Percentiles rank a stretch among this genome's conserved stretches.
These are phyloP conservation scores for Leptura quadrifasciata DNA, from an alignment of 2,888 invertebrate genomes.

Conservation along the genomic window DNA sequence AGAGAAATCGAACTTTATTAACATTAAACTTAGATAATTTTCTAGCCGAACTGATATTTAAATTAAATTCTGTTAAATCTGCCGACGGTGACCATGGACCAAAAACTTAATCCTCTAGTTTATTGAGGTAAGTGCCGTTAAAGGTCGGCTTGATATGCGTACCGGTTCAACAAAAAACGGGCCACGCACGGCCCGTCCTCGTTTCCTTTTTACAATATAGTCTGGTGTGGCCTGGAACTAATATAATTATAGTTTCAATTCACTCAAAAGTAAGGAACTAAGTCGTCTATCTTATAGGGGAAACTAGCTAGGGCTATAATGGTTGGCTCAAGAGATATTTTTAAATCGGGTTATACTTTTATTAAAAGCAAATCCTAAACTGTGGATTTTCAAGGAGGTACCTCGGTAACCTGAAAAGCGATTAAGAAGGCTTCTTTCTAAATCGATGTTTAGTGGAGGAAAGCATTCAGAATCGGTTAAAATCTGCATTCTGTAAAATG, in stretches of 20 bases:
- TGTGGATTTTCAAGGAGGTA: no score
- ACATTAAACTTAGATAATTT: neutral
- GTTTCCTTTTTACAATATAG: neutral
- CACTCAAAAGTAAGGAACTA: neutral
- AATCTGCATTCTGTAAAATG: no score
- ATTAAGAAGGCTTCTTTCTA: no score
- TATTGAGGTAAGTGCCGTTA: constrained; percentile 25
- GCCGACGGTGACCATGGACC: constrained; percentile 7
- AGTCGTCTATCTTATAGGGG: neutral
- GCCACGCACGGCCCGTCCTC: constrained; percentile 1
- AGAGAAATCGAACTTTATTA: neutral
- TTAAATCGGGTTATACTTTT: no score
- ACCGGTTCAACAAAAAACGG: neutral
- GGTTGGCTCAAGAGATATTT: no score
- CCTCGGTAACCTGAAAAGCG: no score
- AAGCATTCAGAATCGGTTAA: no score
- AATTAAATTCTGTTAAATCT: neutral
- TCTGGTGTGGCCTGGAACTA: neutral
- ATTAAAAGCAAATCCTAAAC: no score
- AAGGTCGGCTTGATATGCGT: constrained; percentile 22
- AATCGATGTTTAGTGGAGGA: no score
- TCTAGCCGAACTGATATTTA: neutral
- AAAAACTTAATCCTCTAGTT: constrained; percentile 27
- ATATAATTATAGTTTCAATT: neutral
- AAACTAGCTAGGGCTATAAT: no score